These are phyloP conservation scores for Anas platyrhynchos DNA, from an alignment of 2,113 vertebrate species.

Conservation along the genomic window DNA sequence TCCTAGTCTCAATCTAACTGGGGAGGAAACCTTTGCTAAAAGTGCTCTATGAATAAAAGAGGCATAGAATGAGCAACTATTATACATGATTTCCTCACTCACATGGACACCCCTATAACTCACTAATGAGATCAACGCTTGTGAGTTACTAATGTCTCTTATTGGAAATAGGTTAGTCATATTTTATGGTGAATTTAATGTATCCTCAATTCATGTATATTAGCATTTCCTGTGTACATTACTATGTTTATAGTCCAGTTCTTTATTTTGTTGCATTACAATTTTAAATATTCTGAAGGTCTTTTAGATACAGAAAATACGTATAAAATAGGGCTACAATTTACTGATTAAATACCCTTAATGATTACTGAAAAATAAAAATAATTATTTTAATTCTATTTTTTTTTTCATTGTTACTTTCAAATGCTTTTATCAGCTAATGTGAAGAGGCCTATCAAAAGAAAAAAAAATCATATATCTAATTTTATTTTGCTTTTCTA, in stretches of 20 bases:
- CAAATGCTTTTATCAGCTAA: not conserved
- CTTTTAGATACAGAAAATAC: not conserved
- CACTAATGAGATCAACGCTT: conserved; percentile 53
- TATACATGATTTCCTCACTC: conserved; percentile 50
- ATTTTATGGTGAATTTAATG: conserved; percentile 55
- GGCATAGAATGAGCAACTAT: conserved; percentile 50
- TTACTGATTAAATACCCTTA: not conserved
- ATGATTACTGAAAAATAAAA: not conserved
- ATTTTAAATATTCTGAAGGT: conserved; percentile 30
- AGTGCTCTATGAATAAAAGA: conserved; percentile 36
- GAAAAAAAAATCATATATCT: not conserved
- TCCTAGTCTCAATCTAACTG: not conserved
- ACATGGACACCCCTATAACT: conserved; percentile 40
- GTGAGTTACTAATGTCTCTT: conserved; percentile 48
- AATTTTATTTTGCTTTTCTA: conserved; percentile 1
- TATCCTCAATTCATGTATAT: conserved; percentile 15
- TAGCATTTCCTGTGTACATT: conserved; percentile 18
- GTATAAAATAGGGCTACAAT: not conserved
- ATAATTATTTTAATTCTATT: accelerated
- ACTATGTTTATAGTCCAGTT: conserved; percentile 24
- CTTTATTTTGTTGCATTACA: conserved; percentile 49
- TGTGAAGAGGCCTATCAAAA: not conserved
- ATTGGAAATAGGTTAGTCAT: conserved; percentile 48
- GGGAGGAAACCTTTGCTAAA: conserved; percentile 43
- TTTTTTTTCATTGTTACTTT: not conserved